Evolutionary conservation across 1,140 invertebrate genomes (phyloP).

Genomic region (Drosophila athabasca): DNA sequence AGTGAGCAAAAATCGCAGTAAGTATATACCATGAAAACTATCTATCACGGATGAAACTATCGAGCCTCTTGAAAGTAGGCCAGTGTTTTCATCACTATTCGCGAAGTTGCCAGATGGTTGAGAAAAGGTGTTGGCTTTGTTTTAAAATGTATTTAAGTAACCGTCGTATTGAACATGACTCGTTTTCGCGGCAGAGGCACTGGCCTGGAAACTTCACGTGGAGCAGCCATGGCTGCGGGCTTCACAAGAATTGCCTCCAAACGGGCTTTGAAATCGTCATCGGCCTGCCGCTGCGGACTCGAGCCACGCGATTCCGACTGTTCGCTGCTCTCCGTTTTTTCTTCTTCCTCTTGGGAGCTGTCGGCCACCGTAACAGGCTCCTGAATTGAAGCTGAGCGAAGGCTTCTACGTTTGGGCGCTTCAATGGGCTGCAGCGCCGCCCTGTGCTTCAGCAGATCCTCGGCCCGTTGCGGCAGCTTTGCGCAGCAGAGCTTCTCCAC

Average conservation of each 20-base stretch:
- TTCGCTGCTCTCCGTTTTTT: slow-evolving; percentile 2
- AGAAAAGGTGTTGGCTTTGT: too few species aligned
- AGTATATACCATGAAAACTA: too few species aligned
- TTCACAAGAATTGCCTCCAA: slow-evolving; percentile 69
- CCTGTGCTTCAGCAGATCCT: slow-evolving; percentile 54
- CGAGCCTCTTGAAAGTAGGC: too few species aligned
- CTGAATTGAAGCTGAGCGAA: slow-evolving; percentile 7
- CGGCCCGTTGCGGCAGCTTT: slow-evolving; percentile 53
- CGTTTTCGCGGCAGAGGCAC: slow-evolving; percentile 74
- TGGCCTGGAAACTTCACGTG: slow-evolving; percentile 28
- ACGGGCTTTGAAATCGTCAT: slow-evolving; percentile 59
- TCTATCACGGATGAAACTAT: too few species aligned
- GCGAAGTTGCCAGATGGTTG: too few species aligned
- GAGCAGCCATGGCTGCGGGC: slow-evolving; percentile 39
- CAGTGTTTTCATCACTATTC: too few species aligned
- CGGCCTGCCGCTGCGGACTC: slow-evolving; percentile 25
- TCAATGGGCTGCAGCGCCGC: slow-evolving; percentile 56
- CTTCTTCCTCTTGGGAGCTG: slow-evolving; percentile 33
- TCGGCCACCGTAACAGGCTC: not conserved
- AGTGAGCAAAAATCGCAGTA: too few species aligned
- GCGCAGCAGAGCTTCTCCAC: slow-evolving; percentile 75
- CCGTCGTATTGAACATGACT: slow-evolving; percentile 72
- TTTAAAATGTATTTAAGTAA: too few species aligned
- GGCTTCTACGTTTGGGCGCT: slow-evolving; percentile 12
- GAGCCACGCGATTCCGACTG: slow-evolving; percentile 34